phyloP scores from a whole-genome alignment of 2,113 vertebrate species.

The Macaca nemestrina region DNA sequence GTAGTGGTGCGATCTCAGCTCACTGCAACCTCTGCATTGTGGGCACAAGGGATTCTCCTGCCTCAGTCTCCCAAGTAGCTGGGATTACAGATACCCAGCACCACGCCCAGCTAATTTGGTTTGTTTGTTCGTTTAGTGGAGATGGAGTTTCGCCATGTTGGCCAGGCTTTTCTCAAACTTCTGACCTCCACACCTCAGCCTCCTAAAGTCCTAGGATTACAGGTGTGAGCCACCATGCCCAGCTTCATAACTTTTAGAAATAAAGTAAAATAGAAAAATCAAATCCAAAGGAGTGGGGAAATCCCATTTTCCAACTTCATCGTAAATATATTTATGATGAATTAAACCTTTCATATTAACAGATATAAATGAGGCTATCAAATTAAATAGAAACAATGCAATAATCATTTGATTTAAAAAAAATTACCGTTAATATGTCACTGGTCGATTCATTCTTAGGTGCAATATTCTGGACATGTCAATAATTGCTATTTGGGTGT shows the following conservation, averaged over 20 bases:
- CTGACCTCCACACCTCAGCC: too few species aligned
- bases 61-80: too few species aligned
- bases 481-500: conserved; percentile 82
- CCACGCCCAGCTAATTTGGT: too few species aligned
- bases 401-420: conserved; percentile 62
- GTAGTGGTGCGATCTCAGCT: too few species aligned
- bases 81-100: too few species aligned
- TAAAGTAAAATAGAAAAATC: background rate
- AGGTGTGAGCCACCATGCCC: too few species aligned
- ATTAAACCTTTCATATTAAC: background rate
- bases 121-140: too few species aligned
- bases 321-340: background rate
- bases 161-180: too few species aligned
- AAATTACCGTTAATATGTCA: conserved; percentile 84
- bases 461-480: conserved; percentile 84
- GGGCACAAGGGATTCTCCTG: too few species aligned
- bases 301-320: background rate
- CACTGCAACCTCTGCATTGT: too few species aligned
- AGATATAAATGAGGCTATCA: background rate
- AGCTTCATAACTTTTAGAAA: background rate
- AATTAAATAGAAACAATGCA: conserved; percentile 60
- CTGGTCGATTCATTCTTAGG: conserved; percentile 85
- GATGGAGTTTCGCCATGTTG: too few species aligned
- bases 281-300: background rate
- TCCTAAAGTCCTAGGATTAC: too few species aligned